These are phyloP conservation scores for Epinephelus malabaricus DNA, from an alignment of 2,797 vertebrate genomes.

Conservation along the genomic window DNA sequence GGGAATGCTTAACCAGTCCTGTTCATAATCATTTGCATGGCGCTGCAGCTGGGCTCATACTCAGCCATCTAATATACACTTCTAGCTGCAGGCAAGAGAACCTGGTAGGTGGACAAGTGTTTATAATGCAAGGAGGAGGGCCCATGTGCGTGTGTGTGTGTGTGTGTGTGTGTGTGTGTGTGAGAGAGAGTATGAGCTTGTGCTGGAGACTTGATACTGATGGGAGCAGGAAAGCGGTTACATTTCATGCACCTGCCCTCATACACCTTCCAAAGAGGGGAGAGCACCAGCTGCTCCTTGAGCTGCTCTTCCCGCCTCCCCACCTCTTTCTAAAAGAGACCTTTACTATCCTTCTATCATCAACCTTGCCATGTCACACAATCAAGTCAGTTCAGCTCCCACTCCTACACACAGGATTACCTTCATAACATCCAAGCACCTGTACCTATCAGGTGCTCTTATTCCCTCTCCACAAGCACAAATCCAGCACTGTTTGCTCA, in stretches of 20 bases:
- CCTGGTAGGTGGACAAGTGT: conserved; percentile 61
- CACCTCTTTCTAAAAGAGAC: conserved; percentile 17
- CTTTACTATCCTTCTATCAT: conserved; percentile 9
- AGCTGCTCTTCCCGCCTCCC: conserved; percentile 3
- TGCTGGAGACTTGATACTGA: conserved; percentile 29
- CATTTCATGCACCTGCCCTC: conserved; percentile 70
- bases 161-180: conserved; percentile 3
- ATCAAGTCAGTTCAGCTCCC: conserved; percentile 29
- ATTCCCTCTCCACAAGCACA: not conserved
- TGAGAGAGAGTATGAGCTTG: conserved; percentile 7
- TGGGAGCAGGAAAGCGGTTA: conserved; percentile 54
- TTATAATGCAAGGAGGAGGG: conserved; percentile 23
- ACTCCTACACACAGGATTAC: conserved; percentile 26
- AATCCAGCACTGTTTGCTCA: not conserved
- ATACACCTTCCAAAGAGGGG: conserved; percentile 56
- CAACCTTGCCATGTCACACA: conserved; percentile 6
- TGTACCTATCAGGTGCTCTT: not conserved
- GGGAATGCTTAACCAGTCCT: conserved; percentile 72
- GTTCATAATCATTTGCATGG: conserved; percentile 59
- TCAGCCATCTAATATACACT: conserved; percentile 42
- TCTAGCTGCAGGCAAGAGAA: conserved; percentile 58
- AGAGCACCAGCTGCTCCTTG: conserved; percentile 57
- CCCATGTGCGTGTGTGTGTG: not conserved
- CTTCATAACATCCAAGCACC: conserved; percentile 19
- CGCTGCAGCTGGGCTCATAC: conserved; percentile 54